These are phyloP conservation scores for Planiliza haematocheilus DNA, from an alignment of 2,113 vertebrate genomes.

Conservation along the genomic window DNA sequence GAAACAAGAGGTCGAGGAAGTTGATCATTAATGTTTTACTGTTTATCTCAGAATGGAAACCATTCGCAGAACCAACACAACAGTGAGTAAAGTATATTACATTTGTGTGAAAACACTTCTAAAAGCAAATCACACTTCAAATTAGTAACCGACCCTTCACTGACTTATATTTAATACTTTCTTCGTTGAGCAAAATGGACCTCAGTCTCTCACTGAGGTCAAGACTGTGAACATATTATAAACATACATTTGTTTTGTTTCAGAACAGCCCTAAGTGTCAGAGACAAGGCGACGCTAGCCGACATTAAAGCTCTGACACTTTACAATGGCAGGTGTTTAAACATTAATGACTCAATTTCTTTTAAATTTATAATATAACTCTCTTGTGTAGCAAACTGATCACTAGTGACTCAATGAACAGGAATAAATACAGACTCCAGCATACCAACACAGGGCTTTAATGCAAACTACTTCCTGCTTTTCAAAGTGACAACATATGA, in stretches of 20 bases:
- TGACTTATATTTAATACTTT: neutral
- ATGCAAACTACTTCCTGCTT: neutral
- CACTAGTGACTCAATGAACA: neutral
- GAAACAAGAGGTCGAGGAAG: conserved; percentile 52
- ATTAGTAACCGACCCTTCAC: neutral
- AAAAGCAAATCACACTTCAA: neutral
- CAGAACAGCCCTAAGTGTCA: neutral
- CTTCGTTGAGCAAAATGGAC: neutral
- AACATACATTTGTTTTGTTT: conserved; percentile 8
- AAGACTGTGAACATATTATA: neutral
- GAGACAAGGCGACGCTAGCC: too few relatives aligned
- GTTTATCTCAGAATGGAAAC: conserved; percentile 32
- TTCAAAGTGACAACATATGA: neutral
- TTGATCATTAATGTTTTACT: conserved; percentile 69
- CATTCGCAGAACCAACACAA: neutral
- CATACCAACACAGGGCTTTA: neutral
- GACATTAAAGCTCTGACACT: neutral
- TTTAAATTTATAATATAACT: neutral
- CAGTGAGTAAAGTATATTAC: too few relatives aligned
- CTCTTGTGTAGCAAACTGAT: neutral
- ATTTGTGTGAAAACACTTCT: neutral
- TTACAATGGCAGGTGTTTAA: conserved; percentile 6
- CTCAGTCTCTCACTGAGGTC: neutral
- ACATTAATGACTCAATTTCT: neutral
- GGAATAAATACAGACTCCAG: neutral